phyloP scores from a whole-genome alignment of 2,888 invertebrate species.

The Hyles lineata region DNA sequence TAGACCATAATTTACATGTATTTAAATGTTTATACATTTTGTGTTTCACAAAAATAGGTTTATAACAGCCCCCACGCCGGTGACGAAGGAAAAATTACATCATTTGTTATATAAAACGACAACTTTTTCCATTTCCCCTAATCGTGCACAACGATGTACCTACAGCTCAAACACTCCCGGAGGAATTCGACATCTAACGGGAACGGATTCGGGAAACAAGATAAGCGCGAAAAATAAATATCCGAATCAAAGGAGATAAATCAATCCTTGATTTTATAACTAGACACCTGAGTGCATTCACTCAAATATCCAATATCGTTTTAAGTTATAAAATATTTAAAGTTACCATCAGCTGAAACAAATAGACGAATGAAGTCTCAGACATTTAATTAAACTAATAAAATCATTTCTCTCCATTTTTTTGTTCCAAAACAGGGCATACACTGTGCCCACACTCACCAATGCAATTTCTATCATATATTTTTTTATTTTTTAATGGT shows the following conservation, averaged over 20 bases:
- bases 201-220: slow-evolving; percentile 38
- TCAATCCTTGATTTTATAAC: too few species aligned
- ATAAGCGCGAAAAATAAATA: not conserved
- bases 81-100: slow-evolving; percentile 50
- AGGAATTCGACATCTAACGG: slow-evolving; percentile 52
- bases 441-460: too few species aligned
- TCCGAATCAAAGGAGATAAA: not conserved
- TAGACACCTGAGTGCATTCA: too few species aligned
- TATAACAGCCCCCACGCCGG: slow-evolving; percentile 36
- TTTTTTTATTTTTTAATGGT: too few species aligned
- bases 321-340: too few species aligned
- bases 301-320: too few species aligned
- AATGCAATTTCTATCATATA: too few species aligned
- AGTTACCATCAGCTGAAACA: too few species aligned
- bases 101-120: slow-evolving; percentile 57
- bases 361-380: too few species aligned
- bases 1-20: slow-evolving; percentile 4
- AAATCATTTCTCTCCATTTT: too few species aligned
- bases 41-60: slow-evolving; percentile 34
- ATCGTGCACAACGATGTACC: slow-evolving; percentile 58
- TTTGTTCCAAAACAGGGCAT: too few species aligned
- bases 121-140: slow-evolving; percentile 71
- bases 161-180: slow-evolving; percentile 55
- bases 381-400: too few species aligned
- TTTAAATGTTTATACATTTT: slow-evolving; percentile 1